phyloP scores from a whole-genome alignment of 2,797 vertebrate genomes.

The Oryzias sinensis region DNA sequence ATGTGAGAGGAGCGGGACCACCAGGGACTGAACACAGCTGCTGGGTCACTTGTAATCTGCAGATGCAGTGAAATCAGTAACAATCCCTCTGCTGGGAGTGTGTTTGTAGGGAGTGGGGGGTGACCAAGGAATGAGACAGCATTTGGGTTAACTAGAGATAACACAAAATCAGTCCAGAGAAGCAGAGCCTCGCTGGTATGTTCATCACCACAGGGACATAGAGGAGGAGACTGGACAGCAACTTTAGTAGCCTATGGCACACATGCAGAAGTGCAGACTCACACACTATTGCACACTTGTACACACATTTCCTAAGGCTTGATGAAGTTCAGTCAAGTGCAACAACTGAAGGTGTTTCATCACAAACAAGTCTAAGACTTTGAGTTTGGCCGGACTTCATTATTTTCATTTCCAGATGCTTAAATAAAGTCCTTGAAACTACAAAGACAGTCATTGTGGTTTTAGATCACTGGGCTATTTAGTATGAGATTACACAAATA shows the following conservation, averaged over 20 bases:
- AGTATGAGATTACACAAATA: too few relatives aligned
- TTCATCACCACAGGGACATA: constrained; percentile 13
- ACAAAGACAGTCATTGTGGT: too few relatives aligned
- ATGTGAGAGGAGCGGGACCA: constrained; percentile 37
- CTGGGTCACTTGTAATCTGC: constrained; percentile 47
- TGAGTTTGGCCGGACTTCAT: too few relatives aligned
- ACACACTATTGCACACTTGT: background rate
- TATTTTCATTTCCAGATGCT: too few relatives aligned
- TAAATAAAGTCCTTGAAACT: too few relatives aligned
- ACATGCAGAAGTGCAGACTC: too few relatives aligned
- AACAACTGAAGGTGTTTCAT: too few relatives aligned
- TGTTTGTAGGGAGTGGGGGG: too few relatives aligned
- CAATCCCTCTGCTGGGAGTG: constrained; percentile 10
- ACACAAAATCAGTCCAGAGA: constrained; percentile 9
- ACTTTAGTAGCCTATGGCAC: background rate
- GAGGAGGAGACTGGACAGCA: background rate
- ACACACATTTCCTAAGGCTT: background rate
- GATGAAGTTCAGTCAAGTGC: too few relatives aligned
- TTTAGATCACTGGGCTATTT: too few relatives aligned
- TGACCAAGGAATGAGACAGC: background rate
- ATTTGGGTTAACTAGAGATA: background rate
- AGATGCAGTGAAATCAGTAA: constrained; percentile 34
- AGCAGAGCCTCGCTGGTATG: constrained; percentile 13
- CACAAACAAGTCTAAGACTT: too few relatives aligned
- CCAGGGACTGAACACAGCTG: constrained; percentile 32